Evolutionary conservation across 2,888 invertebrate species (phyloP).

Genomic region (Aethes cnicana): DNA sequence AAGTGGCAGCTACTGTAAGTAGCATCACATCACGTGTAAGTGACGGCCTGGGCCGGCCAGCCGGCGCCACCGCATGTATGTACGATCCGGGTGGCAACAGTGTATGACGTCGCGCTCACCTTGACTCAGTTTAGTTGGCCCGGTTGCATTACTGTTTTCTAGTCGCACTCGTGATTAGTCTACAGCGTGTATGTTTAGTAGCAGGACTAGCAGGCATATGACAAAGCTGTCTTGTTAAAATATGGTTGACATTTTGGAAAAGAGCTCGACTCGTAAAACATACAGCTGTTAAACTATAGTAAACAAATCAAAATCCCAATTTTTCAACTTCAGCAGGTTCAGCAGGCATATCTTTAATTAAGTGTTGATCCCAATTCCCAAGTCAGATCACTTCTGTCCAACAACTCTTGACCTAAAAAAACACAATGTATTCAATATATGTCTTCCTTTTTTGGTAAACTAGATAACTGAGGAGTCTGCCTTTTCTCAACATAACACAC

Average conservation of each 20-base stretch:
- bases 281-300: too few relatives aligned
- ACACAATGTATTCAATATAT: too few relatives aligned
- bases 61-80: constrained; percentile 32
- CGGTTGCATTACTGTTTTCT: constrained; percentile 54
- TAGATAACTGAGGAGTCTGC: too few relatives aligned
- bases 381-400: too few relatives aligned
- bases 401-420: too few relatives aligned
- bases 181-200: constrained; percentile 37
- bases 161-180: constrained; percentile 58
- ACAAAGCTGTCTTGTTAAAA: constrained; percentile 7
- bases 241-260: neutral
- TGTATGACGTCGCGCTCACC: constrained; percentile 68
- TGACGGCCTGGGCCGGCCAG: constrained; percentile 22
- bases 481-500: constrained; percentile 3
- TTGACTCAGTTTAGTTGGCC: constrained; percentile 76
- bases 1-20: too few relatives aligned
- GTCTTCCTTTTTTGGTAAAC: too few relatives aligned
- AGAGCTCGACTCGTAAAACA: too few relatives aligned
- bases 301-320: too few relatives aligned
- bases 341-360: too few relatives aligned
- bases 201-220: constrained; percentile 17
- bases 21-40: neutral
- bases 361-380: too few relatives aligned
- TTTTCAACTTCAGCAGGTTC: too few relatives aligned
- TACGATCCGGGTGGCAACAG: constrained; percentile 74